Base-by-base conservation (phyloP, 2,888 invertebrate species). In the Dioctria linearis region DNA sequence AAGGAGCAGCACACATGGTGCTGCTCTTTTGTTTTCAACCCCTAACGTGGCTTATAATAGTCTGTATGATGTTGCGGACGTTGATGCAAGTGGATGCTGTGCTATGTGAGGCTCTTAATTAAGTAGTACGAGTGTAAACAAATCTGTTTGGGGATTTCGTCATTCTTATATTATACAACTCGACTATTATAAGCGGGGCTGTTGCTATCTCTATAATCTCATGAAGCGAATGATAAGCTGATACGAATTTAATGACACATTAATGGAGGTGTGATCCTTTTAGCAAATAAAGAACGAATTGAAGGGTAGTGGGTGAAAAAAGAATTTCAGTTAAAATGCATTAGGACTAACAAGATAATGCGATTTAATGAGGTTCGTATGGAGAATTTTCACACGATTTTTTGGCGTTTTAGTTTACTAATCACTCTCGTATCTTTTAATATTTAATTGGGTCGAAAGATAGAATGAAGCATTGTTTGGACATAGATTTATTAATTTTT, bases 241-340 rank as follows among this genome's bases (percentile, higher is more conserved):
- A 82, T 82, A 82, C 80, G 78, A 82, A 82, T 82, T 82, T 82
- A 82, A 82, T 82, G 82, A 66, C 65, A 63, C 73, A 78, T 78
- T 82, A 82, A 82, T 82, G 73, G 80, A 80, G 78, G 65, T 80
- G 78, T 80, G 80, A 82, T 75, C 80, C 69, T 43, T 54, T 61
- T 43, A 61, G 80, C 61, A 81, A 81, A 81, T 65, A 81, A 8
- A 40, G 13, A 75, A 39, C 6, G 40, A 57, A 37, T 40, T 43
- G 42, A 13, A 6, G 25, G 59, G 59, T 8, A 13, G 42, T 40
- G 9, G 4, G 8, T 43, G 42, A 59, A 13, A n/a, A 25, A 61
- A 75, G 40, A 25, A 25, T 42, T 43, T 39, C 59, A 59, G 75
- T 9, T 39, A 43, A 61, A 61, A 13, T 42, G 43, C 54, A 51